These are phyloP conservation scores for Chalcosyrphus nemorum DNA, from an alignment of 2,888 invertebrate genomes.

Conservation along the genomic window DNA sequence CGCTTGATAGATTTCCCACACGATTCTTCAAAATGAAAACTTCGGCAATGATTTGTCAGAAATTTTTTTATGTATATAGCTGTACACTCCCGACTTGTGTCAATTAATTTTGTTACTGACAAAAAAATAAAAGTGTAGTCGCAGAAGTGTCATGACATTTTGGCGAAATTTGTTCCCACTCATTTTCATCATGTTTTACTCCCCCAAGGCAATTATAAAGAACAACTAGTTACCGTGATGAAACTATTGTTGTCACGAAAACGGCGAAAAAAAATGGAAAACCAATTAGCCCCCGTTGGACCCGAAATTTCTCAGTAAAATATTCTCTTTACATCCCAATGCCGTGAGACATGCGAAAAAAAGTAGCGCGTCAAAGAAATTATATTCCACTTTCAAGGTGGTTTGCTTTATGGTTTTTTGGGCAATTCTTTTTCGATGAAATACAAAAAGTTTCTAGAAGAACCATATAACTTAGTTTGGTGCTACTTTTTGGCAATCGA, in stretches of 20 bases:
- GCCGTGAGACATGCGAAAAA: constrained; percentile 33
- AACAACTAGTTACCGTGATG: constrained; percentile 26
- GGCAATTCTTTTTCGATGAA: neutral
- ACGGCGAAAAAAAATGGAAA: neutral
- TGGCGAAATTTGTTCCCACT: neutral
- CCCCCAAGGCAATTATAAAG: constrained; percentile 1
- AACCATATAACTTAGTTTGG: neutral
- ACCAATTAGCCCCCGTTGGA: constrained; percentile 2
- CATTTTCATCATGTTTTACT: neutral
- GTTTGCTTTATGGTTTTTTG: constrained; percentile 23
- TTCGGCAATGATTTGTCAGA: neutral
- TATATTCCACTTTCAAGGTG: constrained; percentile 27
- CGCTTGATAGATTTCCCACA: neutral
- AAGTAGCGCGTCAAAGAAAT: constrained; percentile 28
- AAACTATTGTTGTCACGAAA: constrained; percentile 17
- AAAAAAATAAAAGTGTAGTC: neutral
- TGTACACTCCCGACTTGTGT: neutral
- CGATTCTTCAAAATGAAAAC: neutral
- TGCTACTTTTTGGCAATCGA: neutral
- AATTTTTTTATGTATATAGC: neutral
- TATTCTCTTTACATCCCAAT: constrained; percentile 20
- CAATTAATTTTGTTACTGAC: neutral
- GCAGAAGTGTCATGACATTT: constrained; percentile 6
- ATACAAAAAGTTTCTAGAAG: neutral
- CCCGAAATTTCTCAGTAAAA: neutral